Evolutionary conservation across 2,797 vertebrate genomes (phyloP).

Genomic region (Periophthalmus magnuspinnatus): DNA sequence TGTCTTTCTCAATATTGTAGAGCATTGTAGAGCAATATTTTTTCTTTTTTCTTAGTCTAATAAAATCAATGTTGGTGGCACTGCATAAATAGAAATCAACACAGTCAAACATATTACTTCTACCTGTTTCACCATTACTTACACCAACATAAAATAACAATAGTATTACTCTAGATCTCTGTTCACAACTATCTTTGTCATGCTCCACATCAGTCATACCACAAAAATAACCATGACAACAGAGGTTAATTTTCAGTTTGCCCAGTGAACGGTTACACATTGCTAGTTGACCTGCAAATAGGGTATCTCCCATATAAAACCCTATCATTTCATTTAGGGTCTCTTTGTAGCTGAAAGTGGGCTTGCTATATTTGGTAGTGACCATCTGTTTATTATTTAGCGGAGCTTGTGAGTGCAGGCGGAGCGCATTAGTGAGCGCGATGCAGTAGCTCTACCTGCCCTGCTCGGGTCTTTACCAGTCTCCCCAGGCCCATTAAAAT

Average conservation of each 20-base stretch:
- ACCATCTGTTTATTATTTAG: constrained; percentile 87
- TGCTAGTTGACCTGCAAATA: constrained; percentile 87
- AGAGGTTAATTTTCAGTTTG: constrained; percentile 88
- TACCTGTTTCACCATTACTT: too few relatives aligned
- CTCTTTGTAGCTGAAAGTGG: constrained; percentile 76
- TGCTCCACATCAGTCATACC: constrained; percentile 65
- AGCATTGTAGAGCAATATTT: neutral
- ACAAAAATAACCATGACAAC: constrained; percentile 23
- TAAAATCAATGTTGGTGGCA: neutral
- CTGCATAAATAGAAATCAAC: neutral
- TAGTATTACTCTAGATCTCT: constrained; percentile 14
- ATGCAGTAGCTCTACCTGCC: constrained; percentile 63
- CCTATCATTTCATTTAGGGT: constrained; percentile 83
- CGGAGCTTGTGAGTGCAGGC: constrained; percentile 78
- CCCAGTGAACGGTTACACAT: constrained; percentile 82
- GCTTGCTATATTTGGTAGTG: constrained; percentile 81
- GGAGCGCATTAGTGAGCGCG: constrained; percentile 70
- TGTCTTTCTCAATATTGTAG: neutral
- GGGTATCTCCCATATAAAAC: constrained; percentile 78
- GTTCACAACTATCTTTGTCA: constrained; percentile 57
- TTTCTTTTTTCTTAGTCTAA: neutral
- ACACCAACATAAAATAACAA: neutral
- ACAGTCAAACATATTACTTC: neutral
- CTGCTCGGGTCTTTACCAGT: constrained; percentile 66
- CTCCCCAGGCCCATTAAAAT: constrained; percentile 76